Base-by-base conservation (phyloP, 2,113 vertebrate species). In the Glaucidium brasilianum region DNA sequence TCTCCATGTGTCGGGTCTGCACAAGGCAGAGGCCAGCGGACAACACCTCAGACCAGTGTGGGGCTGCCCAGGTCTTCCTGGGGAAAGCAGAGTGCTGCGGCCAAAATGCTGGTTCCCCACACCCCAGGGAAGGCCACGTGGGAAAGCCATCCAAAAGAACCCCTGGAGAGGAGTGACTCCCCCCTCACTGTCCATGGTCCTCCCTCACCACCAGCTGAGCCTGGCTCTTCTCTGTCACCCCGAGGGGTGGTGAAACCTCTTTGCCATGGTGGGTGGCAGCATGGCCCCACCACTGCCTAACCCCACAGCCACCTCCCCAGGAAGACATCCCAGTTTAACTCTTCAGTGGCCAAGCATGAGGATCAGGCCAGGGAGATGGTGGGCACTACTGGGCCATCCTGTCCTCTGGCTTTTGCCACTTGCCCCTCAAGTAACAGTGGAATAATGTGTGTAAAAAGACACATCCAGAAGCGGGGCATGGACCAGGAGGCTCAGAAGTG, bases 271-370 rank as follows among this genome's bases (percentile, higher is more conserved):
- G 21, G 59, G 8, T 45, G 49, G 45, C 34, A 83, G 22, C 66
- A 56, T 0, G 2, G 59, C 35, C 59, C 35, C 32, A 41, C 30
- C n/a, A 47, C 82, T 73, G 39, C 50, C 35, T 55, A 77, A n/a
- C 26, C 32, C 47, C 62, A 66, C 34, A 22, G 47, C 29, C 2
- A 3, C 50, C 56, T 37, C 41, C 30, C 52, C 71, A 85, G 52
- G 12, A 49, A 1, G 9, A 67, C n/a, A 71, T 11, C 15, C 12
- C n/a, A 45, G 12, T 67, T 79, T 53, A 92, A 71, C 9, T 58
- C 26, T 41, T 8, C 21, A 6, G 0, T 14, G 64, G 32, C 25
- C 1, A 7, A 82, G 64, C 1, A 1, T 32, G 41, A 29, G 32
- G 35, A 37, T 64, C 32, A 29, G 17, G 73, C 35, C 34, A n/a